Evolutionary conservation across 2,888 invertebrate species (phyloP).

Genomic region (Pseudeuparius sepicola): DNA sequence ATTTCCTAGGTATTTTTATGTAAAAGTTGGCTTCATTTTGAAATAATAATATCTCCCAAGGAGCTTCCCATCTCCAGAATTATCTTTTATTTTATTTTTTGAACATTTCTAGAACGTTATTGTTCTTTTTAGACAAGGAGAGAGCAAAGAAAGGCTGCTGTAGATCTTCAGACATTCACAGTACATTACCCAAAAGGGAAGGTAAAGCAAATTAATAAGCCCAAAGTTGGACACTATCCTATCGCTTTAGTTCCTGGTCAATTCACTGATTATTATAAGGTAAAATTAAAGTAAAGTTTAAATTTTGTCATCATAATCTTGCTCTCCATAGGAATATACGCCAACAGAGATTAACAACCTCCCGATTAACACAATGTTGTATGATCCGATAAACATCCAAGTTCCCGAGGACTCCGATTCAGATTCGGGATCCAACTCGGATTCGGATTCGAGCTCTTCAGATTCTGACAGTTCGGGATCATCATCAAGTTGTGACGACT

Average conservation of each 20-base stretch:
- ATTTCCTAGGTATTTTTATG: no score
- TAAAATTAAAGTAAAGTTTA: conserved; percentile 19
- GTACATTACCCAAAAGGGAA: conserved; percentile 64
- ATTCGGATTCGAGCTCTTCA: conserved; percentile 20
- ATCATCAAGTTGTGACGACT: conserved; percentile 24
- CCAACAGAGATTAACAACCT: conserved; percentile 81
- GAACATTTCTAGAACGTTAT: conserved; percentile 8
- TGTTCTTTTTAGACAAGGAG: conserved; percentile 42
- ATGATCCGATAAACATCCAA: conserved; percentile 48
- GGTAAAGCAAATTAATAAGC: conserved; percentile 38
- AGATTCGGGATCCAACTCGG: conserved; percentile 38
- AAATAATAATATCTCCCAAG: no score
- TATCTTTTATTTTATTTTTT: no score
- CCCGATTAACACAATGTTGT: conserved; percentile 84
- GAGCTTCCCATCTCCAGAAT: no score
- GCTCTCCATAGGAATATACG: conserved; percentile 53
- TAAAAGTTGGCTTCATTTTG: no score
- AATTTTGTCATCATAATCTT: background rate
- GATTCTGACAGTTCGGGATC: conserved; percentile 27
- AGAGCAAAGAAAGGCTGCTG: conserved; percentile 70
- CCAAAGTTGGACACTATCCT: conserved; percentile 67
- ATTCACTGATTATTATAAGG: conserved; percentile 76
- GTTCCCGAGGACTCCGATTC: conserved; percentile 41
- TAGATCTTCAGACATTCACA: conserved; percentile 87
- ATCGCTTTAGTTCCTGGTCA: conserved; percentile 94